Percentiles rank a stretch among this genome's conserved stretches.
Conservation (phyloP, 2,888 invertebrate genomes). For the Ditula angustiorana region DNA sequence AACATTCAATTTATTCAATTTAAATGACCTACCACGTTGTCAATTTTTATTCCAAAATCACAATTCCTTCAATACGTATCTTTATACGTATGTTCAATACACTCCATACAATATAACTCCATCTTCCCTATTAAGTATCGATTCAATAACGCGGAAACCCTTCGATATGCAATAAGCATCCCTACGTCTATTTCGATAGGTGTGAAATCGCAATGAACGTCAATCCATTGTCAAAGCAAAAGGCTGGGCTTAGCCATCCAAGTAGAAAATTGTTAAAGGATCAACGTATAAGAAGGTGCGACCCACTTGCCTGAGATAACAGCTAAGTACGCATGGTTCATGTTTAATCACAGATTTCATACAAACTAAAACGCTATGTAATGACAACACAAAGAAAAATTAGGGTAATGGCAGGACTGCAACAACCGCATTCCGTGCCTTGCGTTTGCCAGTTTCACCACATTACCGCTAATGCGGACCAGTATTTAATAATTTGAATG, state of each 20-base stretch:
- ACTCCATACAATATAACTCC: background rate
- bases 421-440: too few relatives aligned
- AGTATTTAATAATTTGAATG: too few relatives aligned
- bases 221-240: background rate
- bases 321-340: background rate
- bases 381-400: too few relatives aligned
- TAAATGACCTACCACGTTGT: too few relatives aligned
- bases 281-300: conserved; percentile 10
- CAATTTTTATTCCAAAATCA: too few relatives aligned
- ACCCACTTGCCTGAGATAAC: conserved; percentile 5
- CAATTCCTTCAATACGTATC: too few relatives aligned
- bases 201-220: background rate
- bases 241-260: background rate
- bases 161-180: background rate
- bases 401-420: too few relatives aligned
- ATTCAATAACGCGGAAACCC: background rate
- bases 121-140: background rate
- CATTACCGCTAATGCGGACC: too few relatives aligned
- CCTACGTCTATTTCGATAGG: background rate
- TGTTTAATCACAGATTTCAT: too few relatives aligned
- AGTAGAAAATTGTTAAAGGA: conserved; percentile 34
- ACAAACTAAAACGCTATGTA: too few relatives aligned
- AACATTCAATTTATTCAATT: too few relatives aligned
- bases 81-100: background rate
- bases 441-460: too few relatives aligned